Conservation (phyloP, 2,888 invertebrate species). For the Platycnemis pennipes region DNA sequence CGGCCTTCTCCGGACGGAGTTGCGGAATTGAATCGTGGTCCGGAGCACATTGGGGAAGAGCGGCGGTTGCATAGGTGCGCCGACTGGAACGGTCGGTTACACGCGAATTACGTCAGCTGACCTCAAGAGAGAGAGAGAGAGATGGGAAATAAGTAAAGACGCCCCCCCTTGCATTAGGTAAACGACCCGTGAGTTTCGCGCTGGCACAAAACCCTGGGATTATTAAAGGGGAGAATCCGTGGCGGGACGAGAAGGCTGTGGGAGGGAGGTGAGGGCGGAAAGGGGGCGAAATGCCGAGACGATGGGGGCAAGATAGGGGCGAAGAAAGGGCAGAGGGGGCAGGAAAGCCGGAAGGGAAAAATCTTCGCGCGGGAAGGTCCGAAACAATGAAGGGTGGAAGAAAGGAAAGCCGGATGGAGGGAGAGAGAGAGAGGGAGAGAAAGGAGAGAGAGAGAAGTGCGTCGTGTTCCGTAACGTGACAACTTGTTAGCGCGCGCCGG, state of each 20-base stretch:
- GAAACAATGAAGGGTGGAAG: not conserved
- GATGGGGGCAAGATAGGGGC: not conserved
- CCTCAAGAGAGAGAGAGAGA: not conserved
- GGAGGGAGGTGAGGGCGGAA: not conserved
- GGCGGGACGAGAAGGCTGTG: not conserved
- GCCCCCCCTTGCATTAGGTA: not conserved
- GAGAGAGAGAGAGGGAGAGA: not conserved
- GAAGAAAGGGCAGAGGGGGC: not conserved
- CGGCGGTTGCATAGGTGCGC: not conserved
- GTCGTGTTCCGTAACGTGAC: not conserved
- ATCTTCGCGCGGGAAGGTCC: not conserved
- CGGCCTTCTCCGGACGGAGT: not conserved
- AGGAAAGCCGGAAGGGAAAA: not conserved
- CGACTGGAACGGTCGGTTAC: not conserved
- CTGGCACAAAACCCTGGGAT: slow-evolving; percentile 12
- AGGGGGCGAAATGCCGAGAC: not conserved
- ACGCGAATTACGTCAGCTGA: slow-evolving; percentile 9
- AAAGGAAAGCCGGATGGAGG: not conserved
- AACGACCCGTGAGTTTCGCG: slow-evolving; percentile 36
- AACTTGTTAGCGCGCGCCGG: not conserved
- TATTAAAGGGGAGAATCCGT: not conserved
- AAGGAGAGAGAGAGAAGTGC: not conserved
- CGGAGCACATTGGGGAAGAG: not conserved
- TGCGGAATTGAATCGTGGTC: not conserved
- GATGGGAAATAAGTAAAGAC: not conserved